Percentiles rank a stretch among this genome's conserved stretches.
Conservation (phyloP, 2,797 vertebrate genomes). For the Chelidonichthys spinosus region DNA sequence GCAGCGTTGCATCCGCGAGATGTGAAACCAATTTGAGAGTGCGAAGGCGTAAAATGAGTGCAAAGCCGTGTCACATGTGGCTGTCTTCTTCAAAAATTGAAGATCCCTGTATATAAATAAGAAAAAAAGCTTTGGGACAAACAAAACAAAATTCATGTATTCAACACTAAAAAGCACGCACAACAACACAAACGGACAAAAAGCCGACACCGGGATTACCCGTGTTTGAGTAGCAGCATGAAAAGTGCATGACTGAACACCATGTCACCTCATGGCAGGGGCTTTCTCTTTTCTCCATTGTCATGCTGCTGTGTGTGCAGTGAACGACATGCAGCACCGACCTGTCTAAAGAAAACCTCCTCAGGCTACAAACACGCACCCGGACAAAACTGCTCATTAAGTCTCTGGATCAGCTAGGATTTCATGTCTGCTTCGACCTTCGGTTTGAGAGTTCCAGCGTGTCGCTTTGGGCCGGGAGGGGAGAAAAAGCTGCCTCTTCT, state of each 20-base stretch:
- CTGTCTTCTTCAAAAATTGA: constrained; percentile 44
- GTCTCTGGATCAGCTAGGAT: constrained; percentile 49
- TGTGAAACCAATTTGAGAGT: constrained; percentile 48
- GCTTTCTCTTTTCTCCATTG: constrained; percentile 73
- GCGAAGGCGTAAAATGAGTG: constrained; percentile 52
- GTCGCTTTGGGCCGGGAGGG: constrained; percentile 23
- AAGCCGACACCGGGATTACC: constrained; percentile 39
- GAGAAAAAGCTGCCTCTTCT: constrained; percentile 53
- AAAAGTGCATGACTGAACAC: constrained; percentile 76
- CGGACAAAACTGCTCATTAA: constrained; percentile 52
- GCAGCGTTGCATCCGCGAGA: constrained; percentile 57
- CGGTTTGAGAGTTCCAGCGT: constrained; percentile 35
- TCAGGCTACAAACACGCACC: constrained; percentile 62
- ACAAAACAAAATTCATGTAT: constrained; percentile 34
- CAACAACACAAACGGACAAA: constrained; percentile 47
- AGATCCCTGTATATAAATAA: constrained; percentile 60
- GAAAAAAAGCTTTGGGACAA: constrained; percentile 41
- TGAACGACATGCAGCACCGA: constrained; percentile 57
- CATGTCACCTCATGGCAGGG: constrained; percentile 74
- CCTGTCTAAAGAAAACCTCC: constrained; percentile 69
- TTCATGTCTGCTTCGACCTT: constrained; percentile 48
- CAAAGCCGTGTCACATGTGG: constrained; percentile 50
- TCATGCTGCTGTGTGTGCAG: constrained; percentile 54
- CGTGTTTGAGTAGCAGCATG: constrained; percentile 70
- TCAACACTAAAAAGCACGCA: constrained; percentile 39